Evolutionary conservation across 2,888 invertebrate genomes (phyloP).

Genomic region (Trichacis sp.): DNA sequence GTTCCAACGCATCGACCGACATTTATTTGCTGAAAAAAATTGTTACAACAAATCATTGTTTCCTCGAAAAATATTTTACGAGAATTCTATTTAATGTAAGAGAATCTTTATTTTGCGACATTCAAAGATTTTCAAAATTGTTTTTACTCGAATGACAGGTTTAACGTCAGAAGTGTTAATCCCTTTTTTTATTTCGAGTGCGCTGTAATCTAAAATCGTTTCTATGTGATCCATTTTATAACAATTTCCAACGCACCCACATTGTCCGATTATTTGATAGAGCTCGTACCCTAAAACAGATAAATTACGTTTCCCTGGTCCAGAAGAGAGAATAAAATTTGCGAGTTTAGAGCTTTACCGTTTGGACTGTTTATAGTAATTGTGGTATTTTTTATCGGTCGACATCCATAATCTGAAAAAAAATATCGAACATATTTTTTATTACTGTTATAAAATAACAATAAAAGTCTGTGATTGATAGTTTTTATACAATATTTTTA

Average conservation of each 20-base stretch:
- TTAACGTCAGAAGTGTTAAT: slow-evolving; percentile 59
- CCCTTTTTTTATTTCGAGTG: slow-evolving; percentile 58
- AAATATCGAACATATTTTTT: neutral
- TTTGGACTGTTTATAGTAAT: slow-evolving; percentile 66
- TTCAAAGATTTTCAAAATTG: too few species aligned
- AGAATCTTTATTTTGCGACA: too few species aligned
- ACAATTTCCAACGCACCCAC: slow-evolving; percentile 67
- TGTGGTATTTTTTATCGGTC: slow-evolving; percentile 64
- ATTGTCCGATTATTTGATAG: slow-evolving; percentile 67
- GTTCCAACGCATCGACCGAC: slow-evolving; percentile 68
- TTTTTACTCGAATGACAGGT: slow-evolving; percentile 60
- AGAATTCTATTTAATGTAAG: neutral
- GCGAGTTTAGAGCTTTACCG: slow-evolving; percentile 56
- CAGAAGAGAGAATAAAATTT: slow-evolving; percentile 3
- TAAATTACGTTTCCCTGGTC: neutral
- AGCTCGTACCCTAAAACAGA: slow-evolving; percentile 58
- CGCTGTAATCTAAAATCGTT: slow-evolving; percentile 68
- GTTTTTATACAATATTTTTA: slow-evolving; percentile 12
- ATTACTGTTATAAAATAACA: neutral
- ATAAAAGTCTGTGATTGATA: too few species aligned
- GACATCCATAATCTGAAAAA: slow-evolving; percentile 59
- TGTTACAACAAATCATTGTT: neutral
- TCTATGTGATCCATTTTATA: slow-evolving; percentile 67
- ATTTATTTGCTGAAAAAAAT: slow-evolving; percentile 63
- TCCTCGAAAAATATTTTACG: too few species aligned